phyloP scores from a whole-genome alignment of 2,888 invertebrate species.

The Empis livida region DNA sequence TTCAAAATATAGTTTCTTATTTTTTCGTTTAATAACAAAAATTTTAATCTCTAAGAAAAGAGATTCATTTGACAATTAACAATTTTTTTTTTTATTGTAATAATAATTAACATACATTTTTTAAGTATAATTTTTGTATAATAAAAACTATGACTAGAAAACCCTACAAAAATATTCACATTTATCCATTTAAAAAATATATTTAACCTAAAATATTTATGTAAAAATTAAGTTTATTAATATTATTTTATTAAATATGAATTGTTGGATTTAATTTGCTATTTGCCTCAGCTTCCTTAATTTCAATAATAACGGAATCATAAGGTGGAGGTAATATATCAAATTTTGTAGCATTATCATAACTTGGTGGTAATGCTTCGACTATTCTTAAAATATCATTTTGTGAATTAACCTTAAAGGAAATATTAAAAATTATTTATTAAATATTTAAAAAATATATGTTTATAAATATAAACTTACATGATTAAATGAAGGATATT shows the following conservation, averaged over 20 bases:
- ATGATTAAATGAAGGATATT: conserved; percentile 9
- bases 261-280: not conserved
- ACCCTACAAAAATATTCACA: no score
- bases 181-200: no score
- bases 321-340: conserved; percentile 36
- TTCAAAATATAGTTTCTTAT: no score
- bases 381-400: conserved; percentile 32
- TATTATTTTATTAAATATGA: not conserved
- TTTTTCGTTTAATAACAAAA: no score
- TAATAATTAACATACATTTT: no score
- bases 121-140: no score
- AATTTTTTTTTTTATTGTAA: no score
- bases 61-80: no score
- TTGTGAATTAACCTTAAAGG: conserved; percentile 29
- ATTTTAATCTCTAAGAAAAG: no score
- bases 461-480: conserved; percentile 2
- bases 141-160: no score
- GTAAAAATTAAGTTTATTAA: no score
- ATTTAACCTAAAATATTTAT: no score
- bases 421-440: not conserved
- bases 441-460: not conserved
- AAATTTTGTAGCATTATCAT: conserved; percentile 33
- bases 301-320: conserved; percentile 29
- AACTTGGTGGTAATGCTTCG: conserved; percentile 35
- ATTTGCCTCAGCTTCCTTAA: conserved; percentile 16